A percentile compares a stretch with the other conserved stretches of the same genome.
Evolutionary conservation across 2,888 invertebrate genomes (phyloP).

Genomic region (Amorpha juglandis): DNA sequence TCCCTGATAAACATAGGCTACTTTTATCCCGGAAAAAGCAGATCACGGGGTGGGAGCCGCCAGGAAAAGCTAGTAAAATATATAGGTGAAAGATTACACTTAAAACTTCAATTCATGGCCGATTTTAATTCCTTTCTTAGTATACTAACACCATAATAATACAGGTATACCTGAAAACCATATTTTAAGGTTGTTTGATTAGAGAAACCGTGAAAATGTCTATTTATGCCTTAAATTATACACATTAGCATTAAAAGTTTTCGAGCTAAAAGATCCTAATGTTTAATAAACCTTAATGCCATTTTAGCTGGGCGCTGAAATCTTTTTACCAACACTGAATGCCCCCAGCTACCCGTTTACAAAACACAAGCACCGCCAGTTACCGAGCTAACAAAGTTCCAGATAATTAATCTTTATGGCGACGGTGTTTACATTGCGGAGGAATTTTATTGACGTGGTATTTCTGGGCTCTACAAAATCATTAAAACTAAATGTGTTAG

Average conservation of each 20-base stretch:
- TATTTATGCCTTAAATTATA: background rate
- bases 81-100: no score
- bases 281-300: background rate
- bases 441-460: background rate
- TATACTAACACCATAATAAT: no score
- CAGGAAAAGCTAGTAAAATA: no score
- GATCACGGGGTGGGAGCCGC: no score
- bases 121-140: no score
- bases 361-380: conserved; percentile 9
- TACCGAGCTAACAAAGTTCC: conserved; percentile 14
- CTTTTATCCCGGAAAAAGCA: no score
- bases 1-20: no score
- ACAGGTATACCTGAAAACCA: no score
- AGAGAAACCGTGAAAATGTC: background rate
- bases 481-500: background rate
- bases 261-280: background rate
- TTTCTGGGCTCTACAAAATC: background rate
- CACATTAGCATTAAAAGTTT: background rate
- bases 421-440: conserved; percentile 3
- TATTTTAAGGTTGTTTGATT: background rate
- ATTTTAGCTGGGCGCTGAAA: background rate
- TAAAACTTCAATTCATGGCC: no score
- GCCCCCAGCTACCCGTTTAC: background rate
- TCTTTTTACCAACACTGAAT: conserved; percentile 1
- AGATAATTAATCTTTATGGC: conserved; percentile 17